Evolutionary conservation across 2,113 vertebrate species (phyloP).

Genomic region (Daphoenositta chrysoptera): DNA sequence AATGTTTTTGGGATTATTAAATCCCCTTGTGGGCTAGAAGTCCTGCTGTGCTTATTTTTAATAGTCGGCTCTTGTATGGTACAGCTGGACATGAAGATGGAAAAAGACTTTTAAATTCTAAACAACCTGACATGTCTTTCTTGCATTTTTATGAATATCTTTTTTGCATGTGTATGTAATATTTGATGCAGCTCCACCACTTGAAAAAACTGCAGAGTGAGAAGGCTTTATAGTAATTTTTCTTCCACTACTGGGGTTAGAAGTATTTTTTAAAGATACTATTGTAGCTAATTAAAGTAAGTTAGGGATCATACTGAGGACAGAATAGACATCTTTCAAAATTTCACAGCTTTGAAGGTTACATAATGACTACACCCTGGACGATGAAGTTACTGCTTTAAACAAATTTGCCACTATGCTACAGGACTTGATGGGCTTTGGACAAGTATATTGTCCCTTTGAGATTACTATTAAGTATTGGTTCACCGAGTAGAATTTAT

Average conservation of each 20-base stretch:
- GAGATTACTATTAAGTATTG: not conserved
- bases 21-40: slow-evolving; percentile 6
- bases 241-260: not conserved
- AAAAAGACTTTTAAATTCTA: slow-evolving; percentile 25
- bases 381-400: not conserved
- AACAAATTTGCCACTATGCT: not conserved
- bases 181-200: not conserved
- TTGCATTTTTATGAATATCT: not conserved
- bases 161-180: not conserved
- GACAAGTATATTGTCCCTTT: not conserved
- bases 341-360: not conserved
- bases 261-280: not conserved
- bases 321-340: not conserved
- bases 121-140: slow-evolving; percentile 25
- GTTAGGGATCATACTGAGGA: not conserved
- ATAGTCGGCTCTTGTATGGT: slow-evolving; percentile 42
- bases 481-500: not conserved
- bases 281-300: not conserved
- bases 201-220: not conserved
- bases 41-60: slow-evolving; percentile 46
- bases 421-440: not conserved
- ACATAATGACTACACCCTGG: not conserved
- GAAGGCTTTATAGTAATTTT: not conserved
- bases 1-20: slow-evolving; percentile 58
- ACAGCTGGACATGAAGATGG: slow-evolving; percentile 41